Conservation (phyloP, 1,140 invertebrate genomes). For the Myzus persicae region DNA sequence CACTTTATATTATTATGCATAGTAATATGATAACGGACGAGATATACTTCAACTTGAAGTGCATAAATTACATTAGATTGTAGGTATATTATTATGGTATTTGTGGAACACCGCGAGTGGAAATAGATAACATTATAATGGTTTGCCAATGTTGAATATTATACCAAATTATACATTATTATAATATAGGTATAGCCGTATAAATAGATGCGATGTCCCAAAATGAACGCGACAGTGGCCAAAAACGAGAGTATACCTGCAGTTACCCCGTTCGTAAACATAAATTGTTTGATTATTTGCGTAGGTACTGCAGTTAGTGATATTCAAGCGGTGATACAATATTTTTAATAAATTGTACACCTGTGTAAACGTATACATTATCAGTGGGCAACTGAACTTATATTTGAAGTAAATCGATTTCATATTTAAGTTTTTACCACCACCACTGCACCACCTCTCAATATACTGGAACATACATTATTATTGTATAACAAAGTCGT, state of each 20-base stretch:
- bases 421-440: too few relatives aligned
- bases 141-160: neutral
- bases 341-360: neutral
- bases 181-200: too few relatives aligned
- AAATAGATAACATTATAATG: neutral
- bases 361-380: neutral
- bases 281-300: neutral
- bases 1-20: neutral
- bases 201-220: neutral
- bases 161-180: neutral
- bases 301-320: neutral
- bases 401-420: too few relatives aligned
- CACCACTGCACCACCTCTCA: too few relatives aligned
- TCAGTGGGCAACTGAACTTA: too few relatives aligned
- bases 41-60: neutral
- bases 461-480: too few relatives aligned
- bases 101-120: neutral
- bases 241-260: neutral
- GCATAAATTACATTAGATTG: neutral
- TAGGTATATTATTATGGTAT: neutral
- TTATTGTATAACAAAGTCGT: too few relatives aligned
- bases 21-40: neutral
- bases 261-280: neutral
- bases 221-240: neutral
- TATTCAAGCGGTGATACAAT: neutral